Base-by-base conservation (phyloP, 2,113 vertebrate species). In the Gila orcuttii region DNA sequence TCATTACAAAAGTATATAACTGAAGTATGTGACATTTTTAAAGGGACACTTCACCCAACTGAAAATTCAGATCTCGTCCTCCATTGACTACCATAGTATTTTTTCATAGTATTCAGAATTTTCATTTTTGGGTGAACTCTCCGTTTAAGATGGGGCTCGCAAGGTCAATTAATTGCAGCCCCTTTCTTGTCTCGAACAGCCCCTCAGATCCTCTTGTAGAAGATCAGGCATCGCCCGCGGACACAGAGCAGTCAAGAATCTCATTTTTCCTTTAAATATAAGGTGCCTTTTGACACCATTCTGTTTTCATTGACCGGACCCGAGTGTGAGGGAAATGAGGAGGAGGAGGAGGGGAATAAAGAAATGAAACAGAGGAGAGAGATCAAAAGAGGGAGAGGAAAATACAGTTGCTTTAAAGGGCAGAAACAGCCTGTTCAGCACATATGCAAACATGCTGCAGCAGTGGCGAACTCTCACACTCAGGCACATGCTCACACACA, bases 371-470 rank as follows among this genome's bases (percentile, higher is more conserved):
- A 89, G 71, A 86, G 86, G 36, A 86, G 85, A 87, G 83, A 82
- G 79, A 82, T 85, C 82, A 90, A 79, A 86, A 88, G 86, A 86
- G 87, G 86, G 88, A 85, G 68, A 89, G 91, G 90, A 93, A 94
- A 94, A 91, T 91, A 92, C 92, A 92, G 90, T 90, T 90, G 91
- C 93, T 87, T 93, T 89, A 93, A 91, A 92, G 90, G 90, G 92
- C 93, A 89, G 87, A 89, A 94, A 94, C 68, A 90, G 93, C 91
- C 85, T 88, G 92, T 89, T 94, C 93, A 95, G 94, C 94, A 94
- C 88, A 93, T 94, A 94, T 94, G 93, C 93, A 95, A 94, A 94
- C 91, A 91, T 88, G 90, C 91, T 52, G 86, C 91, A 90, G 84
- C 89, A 86, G 82, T 75, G 69, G 47, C n/a, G 7, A 79, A 80